Base-by-base conservation (phyloP, 2,888 invertebrate species). In the Noctua janthe region DNA sequence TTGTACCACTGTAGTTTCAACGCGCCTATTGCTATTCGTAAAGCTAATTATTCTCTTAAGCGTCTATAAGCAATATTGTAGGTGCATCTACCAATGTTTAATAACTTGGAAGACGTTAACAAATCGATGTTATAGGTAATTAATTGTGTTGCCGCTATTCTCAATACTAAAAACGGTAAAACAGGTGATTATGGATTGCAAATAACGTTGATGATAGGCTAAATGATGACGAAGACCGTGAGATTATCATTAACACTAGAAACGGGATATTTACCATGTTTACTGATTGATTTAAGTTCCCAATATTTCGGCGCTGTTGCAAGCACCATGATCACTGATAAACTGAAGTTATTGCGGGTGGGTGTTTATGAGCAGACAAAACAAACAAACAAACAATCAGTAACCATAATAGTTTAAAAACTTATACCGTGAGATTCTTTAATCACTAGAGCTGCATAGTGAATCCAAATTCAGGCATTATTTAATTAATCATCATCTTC, bases 71-170 rank as follows among this genome's bases (percentile, higher is more conserved):
- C 62, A 71, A 70, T 51, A 23, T 49, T 49, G 17, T 71, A 69
- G 54, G n/a, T n/a, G 43, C 49, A 43, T 67, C 56, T 62, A 67
- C 78, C 59, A 70, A 71, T 79, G 75, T 78, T 75, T 84, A 84
- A 84, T 80, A 74, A 82, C 82, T 35, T 39, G 7, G 29, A 17
- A 78, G 89, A 86, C 87, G 80, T 79, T 62, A 88, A 86, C 82
- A 77, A 86, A 87, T 87, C 43, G 81, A 79, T 77, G 76, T 71
- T 74, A 78, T 84, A 35, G 35, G 35, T 3, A 82, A 88, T 84
- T 83, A 81, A 84, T 84, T 67, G 74, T 64, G 76, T 84, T 72
- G 62, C 70, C 74, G 75, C 75, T 73, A 74, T 80, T 76, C 76
- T 56, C 49, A 81, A 78, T 76, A 78, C 47, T 69, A 82, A 84